Conservation (phyloP, 2,888 invertebrate species). For the Drosophila pseudotakahashii region DNA sequence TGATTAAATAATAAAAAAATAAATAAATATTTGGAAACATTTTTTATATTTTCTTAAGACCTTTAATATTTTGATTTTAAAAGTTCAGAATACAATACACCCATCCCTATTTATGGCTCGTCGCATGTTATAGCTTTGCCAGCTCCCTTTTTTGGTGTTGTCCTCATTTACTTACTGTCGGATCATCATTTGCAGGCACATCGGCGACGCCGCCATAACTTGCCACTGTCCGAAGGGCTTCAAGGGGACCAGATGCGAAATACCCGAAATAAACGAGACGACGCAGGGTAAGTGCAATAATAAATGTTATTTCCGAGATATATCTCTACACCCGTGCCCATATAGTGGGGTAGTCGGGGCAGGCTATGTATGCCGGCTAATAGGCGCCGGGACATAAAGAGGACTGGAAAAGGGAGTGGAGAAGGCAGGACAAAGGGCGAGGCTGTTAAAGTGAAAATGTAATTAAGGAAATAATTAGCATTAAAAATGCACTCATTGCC, state of each 20-base stretch:
- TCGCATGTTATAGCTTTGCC: conserved; percentile 3
- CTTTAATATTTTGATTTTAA: neutral
- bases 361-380: conserved; percentile 17
- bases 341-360: neutral
- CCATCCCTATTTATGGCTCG: neutral
- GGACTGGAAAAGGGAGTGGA: neutral
- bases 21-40: too few relatives aligned
- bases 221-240: conserved; percentile 89
- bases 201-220: conserved; percentile 90
- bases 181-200: conserved; percentile 86
- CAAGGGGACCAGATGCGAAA: conserved; percentile 89
- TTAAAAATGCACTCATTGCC: conserved; percentile 67
- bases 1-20: too few relatives aligned
- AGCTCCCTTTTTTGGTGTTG: neutral
- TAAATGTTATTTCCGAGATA: conserved; percentile 43
- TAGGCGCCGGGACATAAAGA: conserved; percentile 10
- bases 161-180: conserved; percentile 16
- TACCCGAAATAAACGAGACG: conserved; percentile 84
- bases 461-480: conserved; percentile 81
- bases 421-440: conserved; percentile 4
- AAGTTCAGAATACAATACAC: neutral
- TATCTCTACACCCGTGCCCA: conserved; percentile 4
- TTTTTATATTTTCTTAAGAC: too few relatives aligned
- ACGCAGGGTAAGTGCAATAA: conserved; percentile 81
- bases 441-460: conserved; percentile 60